A percentile compares a stretch with the other conserved stretches of the same genome.
phyloP scores from a whole-genome alignment of 2,888 invertebrate species.

The Halictus quadricinctus region DNA sequence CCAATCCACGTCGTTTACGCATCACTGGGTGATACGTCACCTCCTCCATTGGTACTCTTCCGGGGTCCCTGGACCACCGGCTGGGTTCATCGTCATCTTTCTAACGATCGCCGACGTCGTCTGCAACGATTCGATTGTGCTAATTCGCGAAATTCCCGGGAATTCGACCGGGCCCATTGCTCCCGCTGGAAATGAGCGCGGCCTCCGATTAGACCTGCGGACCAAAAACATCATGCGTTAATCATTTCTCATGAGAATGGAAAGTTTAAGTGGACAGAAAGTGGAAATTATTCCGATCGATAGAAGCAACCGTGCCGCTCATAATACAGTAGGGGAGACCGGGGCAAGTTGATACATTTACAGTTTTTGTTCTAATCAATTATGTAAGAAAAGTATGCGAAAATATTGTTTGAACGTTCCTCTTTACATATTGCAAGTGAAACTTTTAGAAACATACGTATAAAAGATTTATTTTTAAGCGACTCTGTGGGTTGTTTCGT shows the following conservation, averaged over 20 bases:
- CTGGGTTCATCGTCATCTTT: conserved; percentile 56
- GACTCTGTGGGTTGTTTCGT: no score
- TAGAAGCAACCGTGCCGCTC: no score
- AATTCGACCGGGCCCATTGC: conserved; percentile 49
- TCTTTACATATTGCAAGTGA: no score
- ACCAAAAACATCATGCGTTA: background rate
- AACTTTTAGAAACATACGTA: no score
- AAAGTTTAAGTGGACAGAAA: background rate
- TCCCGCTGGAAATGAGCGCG: conserved; percentile 21
- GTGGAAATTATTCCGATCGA: no score
- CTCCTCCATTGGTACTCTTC: conserved; percentile 69
- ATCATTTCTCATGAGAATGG: background rate
- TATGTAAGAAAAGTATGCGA: no score
- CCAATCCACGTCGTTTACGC: conserved; percentile 82
- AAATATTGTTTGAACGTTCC: no score
- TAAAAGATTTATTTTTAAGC: no score
- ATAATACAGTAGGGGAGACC: no score
- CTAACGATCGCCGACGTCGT: conserved; percentile 30
- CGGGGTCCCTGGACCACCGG: conserved; percentile 52
- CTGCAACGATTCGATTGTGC: conserved; percentile 24
- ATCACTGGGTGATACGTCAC: conserved; percentile 77
- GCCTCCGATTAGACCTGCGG: conserved; percentile 41
- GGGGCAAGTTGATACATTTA: no score
- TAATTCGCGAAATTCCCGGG: conserved; percentile 33
- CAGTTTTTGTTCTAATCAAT: no score